Conservation (phyloP, 1,140 invertebrate species). For the Cotesia glomerata region DNA sequence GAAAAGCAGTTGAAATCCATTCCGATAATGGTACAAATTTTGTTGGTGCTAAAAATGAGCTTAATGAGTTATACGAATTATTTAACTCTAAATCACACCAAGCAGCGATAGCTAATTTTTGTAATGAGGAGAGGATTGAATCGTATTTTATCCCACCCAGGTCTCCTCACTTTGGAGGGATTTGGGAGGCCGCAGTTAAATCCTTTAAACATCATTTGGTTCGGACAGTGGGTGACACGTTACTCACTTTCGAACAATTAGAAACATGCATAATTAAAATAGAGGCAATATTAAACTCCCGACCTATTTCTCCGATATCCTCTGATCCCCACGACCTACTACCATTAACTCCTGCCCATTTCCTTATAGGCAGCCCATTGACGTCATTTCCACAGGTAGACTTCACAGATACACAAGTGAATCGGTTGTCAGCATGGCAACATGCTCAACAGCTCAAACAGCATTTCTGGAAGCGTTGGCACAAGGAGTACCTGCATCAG, state of each 20-base stretch:
- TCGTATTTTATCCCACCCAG: not conserved
- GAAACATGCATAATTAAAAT: not conserved
- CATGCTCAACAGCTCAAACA: not conserved
- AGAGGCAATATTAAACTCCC: not conserved
- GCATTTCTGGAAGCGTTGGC: not conserved
- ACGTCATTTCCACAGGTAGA: not conserved
- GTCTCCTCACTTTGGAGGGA: not conserved
- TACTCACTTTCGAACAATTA: not conserved
- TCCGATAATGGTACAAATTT: conserved; percentile 56
- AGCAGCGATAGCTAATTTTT: not conserved
- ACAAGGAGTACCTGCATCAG: not conserved
- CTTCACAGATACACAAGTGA: not conserved
- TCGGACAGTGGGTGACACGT: not conserved
- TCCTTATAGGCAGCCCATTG: not conserved
- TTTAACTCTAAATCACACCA: not conserved
- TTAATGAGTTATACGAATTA: conserved; percentile 30
- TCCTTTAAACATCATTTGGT: not conserved
- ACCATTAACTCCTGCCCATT: not conserved
- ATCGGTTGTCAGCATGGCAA: not conserved
- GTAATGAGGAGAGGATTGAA: not conserved
- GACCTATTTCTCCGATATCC: not conserved
- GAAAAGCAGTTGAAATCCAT: conserved; percentile 36
- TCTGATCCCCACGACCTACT: not conserved
- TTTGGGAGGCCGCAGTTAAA: not conserved
- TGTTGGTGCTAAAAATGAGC: conserved; percentile 42